phyloP scores from a whole-genome alignment of 2,113 vertebrate species.

The Cranoglanis bouderius region DNA sequence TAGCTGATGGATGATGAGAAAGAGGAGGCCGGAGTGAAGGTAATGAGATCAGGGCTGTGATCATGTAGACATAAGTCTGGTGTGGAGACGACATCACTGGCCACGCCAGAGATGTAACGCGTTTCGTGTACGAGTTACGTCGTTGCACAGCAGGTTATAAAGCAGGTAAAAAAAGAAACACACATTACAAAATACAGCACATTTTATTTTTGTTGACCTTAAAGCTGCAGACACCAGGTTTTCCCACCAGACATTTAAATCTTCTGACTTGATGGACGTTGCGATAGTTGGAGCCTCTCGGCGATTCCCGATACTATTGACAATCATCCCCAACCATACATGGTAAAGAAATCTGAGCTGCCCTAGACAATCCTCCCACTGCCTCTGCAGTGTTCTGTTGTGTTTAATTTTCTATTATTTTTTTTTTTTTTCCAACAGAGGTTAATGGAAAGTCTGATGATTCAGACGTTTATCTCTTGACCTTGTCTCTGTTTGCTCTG shows the following conservation, averaged over 20 bases:
- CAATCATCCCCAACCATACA: background rate
- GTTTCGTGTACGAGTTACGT: background rate
- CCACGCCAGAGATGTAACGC: background rate
- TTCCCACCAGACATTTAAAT: background rate
- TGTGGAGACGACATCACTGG: background rate
- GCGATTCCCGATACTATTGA: background rate
- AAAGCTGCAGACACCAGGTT: background rate
- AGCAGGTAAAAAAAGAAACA: background rate
- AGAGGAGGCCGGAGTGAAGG: slow-evolving; percentile 90
- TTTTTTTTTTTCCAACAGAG: background rate
- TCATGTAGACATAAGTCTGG: background rate
- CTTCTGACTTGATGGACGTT: background rate
- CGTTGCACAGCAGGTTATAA: background rate
- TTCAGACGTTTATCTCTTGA: slow-evolving; percentile 54
- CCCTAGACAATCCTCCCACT: background rate
- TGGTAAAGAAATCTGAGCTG: background rate
- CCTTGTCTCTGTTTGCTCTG: slow-evolving; percentile 46
- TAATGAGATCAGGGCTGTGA: slow-evolving; percentile 54
- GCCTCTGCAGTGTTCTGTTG: background rate
- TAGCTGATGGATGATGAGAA: slow-evolving; percentile 87
- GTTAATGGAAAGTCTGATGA: slow-evolving; percentile 47
- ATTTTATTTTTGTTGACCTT: background rate
- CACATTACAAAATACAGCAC: background rate
- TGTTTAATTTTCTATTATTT: background rate
- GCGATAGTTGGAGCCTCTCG: background rate